A percentile compares a stretch with the other conserved stretches of the same genome.
Evolutionary conservation across 2,888 invertebrate species (phyloP).

Genomic region (Coleophora flavipennella): DNA sequence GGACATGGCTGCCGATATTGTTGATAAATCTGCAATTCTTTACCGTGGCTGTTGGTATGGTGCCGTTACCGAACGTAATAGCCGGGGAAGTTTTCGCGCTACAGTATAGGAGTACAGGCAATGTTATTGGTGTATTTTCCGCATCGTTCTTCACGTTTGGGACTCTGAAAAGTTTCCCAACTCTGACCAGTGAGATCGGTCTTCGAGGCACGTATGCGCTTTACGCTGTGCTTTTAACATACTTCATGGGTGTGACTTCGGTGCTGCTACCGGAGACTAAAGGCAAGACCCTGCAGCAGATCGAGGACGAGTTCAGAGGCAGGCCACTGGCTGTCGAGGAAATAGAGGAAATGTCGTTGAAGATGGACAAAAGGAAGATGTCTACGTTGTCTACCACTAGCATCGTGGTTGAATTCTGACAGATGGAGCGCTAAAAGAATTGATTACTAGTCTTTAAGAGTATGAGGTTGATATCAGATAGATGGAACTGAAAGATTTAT

Average conservation of each 20-base stretch:
- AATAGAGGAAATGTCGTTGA: constrained; percentile 30
- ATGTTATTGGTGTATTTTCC: constrained; percentile 72
- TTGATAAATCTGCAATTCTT: constrained; percentile 68
- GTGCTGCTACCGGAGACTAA: constrained; percentile 77
- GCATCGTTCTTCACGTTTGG: constrained; percentile 73
- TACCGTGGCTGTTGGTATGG: constrained; percentile 69
- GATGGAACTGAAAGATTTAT: no score
- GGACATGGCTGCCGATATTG: constrained; percentile 57
- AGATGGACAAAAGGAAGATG: constrained; percentile 35
- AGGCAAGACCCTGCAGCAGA: constrained; percentile 75
- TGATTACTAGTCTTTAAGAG: no score
- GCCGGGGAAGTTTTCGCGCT: constrained; percentile 79
- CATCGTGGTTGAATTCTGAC: neutral
- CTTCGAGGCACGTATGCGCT: constrained; percentile 70
- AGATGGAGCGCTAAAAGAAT: no score
- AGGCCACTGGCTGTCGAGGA: constrained; percentile 31
- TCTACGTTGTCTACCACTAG: constrained; percentile 19
- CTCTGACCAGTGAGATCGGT: constrained; percentile 59
- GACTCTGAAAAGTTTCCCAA: constrained; percentile 74
- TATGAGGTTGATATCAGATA: no score
- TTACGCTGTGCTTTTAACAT: constrained; percentile 65
- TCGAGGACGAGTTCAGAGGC: constrained; percentile 70
- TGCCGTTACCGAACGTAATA: constrained; percentile 79
- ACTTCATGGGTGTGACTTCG: constrained; percentile 66
- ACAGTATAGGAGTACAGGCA: constrained; percentile 72